phyloP scores from a whole-genome alignment of 2,113 vertebrate species.

The Hylia prasina region DNA sequence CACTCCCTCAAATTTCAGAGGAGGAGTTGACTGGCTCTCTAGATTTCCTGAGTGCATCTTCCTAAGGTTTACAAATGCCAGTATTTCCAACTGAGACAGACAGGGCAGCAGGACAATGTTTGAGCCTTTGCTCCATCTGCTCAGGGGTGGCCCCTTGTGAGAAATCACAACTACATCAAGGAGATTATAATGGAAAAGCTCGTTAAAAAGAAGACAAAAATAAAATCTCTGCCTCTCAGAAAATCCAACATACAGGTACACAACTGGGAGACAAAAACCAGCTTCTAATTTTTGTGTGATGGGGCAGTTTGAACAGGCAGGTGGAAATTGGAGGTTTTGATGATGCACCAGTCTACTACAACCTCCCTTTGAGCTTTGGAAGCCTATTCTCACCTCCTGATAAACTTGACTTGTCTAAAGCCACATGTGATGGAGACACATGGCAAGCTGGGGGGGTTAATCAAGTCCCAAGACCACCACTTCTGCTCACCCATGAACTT shows the following conservation, averaged over 20 bases:
- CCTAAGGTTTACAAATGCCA: neutral
- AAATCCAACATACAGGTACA: neutral
- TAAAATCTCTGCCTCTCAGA: neutral
- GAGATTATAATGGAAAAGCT: neutral
- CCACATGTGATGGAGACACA: neutral
- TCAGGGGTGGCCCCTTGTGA: neutral
- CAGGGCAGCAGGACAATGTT: neutral
- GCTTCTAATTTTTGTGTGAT: neutral
- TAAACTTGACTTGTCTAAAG: neutral
- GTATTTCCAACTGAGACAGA: neutral
- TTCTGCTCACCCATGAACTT: neutral
- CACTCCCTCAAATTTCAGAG: neutral
- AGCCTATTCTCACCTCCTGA: neutral
- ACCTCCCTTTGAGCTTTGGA: neutral
- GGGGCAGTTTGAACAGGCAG: neutral
- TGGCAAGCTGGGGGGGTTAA: neutral
- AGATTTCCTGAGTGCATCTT: neutral
- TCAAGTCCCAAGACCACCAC: neutral
- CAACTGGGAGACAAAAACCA: neutral
- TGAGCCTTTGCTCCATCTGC: neutral
- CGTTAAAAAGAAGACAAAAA: neutral
- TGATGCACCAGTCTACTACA: neutral
- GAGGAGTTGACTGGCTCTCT: neutral
- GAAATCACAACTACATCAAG: neutral
- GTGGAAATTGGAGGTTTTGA: neutral